A percentile compares a stretch with the other conserved stretches of the same genome.
Evolutionary conservation across 1,140 invertebrate species (phyloP).

Genomic region (Drosophila saltans): DNA sequence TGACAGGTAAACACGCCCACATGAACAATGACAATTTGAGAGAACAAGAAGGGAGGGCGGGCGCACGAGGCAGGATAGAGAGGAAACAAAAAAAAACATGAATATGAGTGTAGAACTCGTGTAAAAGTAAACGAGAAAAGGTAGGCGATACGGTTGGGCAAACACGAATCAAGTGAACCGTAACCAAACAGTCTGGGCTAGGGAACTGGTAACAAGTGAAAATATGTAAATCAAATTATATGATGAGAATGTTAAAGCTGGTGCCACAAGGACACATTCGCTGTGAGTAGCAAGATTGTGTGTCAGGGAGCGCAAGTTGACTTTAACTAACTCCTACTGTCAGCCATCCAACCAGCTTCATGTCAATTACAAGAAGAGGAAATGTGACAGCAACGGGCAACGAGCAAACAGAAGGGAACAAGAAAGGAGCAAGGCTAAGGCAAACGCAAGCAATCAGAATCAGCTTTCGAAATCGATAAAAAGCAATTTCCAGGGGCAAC

Average conservation of each 20-base stretch:
- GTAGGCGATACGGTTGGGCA: constrained; percentile 12
- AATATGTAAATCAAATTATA: constrained; percentile 83
- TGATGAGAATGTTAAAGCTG: constrained; percentile 72
- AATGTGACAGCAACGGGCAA: constrained; percentile 54
- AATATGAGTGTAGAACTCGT: constrained; percentile 50
- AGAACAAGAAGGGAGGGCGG: not conserved
- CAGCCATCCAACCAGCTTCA: constrained; percentile 36
- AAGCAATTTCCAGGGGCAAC: constrained; percentile 68
- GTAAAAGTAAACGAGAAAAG: constrained; percentile 42
- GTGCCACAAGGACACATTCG: constrained; percentile 58
- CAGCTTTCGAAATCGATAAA: constrained; percentile 75
- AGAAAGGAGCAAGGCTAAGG: constrained; percentile 35
- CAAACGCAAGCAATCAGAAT: constrained; percentile 34
- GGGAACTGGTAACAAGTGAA: constrained; percentile 65
- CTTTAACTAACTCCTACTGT: constrained; percentile 36
- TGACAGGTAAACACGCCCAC: constrained; percentile 57
- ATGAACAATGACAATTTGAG: constrained; percentile 5
- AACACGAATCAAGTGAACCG: constrained; percentile 36
- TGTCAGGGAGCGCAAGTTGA: constrained; percentile 36
- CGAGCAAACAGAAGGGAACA: constrained; percentile 18
- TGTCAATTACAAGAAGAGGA: constrained; percentile 68
- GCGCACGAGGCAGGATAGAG: not conserved
- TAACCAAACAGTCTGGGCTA: constrained; percentile 17
- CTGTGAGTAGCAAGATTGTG: constrained; percentile 37
- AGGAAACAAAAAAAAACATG: constrained; percentile 41